phyloP scores from a whole-genome alignment of 2,113 vertebrate species.

The Cranoglanis bouderius region DNA sequence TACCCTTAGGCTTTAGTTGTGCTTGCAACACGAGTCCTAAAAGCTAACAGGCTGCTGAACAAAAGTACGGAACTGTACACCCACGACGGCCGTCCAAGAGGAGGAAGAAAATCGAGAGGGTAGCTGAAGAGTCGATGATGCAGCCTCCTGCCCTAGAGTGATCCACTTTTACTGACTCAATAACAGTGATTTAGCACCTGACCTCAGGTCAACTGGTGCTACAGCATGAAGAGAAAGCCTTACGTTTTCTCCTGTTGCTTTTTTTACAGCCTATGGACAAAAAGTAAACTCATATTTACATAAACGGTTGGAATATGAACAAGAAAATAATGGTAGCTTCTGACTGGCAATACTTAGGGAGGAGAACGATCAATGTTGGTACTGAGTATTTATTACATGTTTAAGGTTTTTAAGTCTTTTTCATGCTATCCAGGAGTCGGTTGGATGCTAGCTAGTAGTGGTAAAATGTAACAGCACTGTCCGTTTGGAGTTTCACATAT shows the following conservation, averaged over 20 bases:
- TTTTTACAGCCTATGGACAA: conserved; percentile 19
- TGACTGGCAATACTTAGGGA: neutral
- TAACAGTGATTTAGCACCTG: conserved; percentile 52
- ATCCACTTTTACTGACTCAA: conserved; percentile 47
- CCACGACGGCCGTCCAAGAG: conserved; percentile 24
- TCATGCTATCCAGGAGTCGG: neutral
- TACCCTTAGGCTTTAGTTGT: conserved; percentile 41
- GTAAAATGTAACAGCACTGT: too few species aligned
- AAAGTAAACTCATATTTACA: conserved; percentile 41
- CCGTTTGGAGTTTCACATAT: neutral
- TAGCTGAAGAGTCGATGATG: conserved; percentile 12
- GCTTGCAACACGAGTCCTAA: conserved; percentile 36
- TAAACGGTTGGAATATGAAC: neutral
- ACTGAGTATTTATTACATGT: neutral
- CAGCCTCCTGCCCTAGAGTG: conserved; percentile 32
- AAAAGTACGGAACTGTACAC: conserved; percentile 45
- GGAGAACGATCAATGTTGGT: neutral
- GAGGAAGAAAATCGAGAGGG: neutral
- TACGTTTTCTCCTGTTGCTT: conserved; percentile 1
- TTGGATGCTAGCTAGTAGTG: neutral
- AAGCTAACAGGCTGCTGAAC: conserved; percentile 52
- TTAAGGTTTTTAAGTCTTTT: neutral
- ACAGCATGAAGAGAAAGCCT: neutral
- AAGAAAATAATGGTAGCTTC: neutral
- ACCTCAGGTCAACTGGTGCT: conserved; percentile 41